Conservation (phyloP, 1,140 invertebrate genomes). For the Pseudomyrmex dendroicus region DNA sequence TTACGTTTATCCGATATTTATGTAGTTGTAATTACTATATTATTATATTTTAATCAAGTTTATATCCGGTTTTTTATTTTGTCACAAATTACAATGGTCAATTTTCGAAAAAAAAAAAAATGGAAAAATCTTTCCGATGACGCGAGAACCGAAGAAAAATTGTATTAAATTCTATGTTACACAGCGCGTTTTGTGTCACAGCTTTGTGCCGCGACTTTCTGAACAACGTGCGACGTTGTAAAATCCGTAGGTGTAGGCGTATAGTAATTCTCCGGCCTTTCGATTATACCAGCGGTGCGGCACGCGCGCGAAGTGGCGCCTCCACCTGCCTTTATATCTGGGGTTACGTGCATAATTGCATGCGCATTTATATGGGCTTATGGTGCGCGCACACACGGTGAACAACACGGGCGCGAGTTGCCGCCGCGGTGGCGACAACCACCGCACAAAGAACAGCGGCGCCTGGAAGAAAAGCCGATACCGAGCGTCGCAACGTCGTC, state of each 20-base stretch:
- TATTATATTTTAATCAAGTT: not conserved
- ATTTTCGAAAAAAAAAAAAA: not conserved
- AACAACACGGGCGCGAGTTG: constrained; percentile 1
- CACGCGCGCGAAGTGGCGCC: not conserved
- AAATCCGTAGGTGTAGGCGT: not conserved
- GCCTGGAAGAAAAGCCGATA: constrained; percentile 55
- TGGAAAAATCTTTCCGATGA: not conserved
- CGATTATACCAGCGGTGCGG: constrained; percentile 51
- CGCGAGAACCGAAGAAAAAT: not conserved
- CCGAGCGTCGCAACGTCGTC: not conserved
- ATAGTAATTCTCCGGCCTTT: constrained; percentile 53
- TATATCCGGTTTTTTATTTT: not conserved
- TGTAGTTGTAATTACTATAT: too few species aligned
- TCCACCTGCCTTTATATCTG: not conserved
- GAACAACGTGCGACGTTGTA: constrained; percentile 4
- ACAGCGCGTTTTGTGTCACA: not conserved
- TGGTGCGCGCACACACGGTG: not conserved
- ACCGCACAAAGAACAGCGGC: constrained; percentile 31
- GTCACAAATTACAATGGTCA: not conserved
- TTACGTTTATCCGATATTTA: too few species aligned
- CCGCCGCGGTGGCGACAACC: constrained; percentile 12
- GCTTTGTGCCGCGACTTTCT: not conserved
- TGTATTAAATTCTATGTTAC: not conserved
- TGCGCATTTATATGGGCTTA: constrained; percentile 40
- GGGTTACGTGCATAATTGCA: constrained; percentile 58